Evolutionary conservation across 2,113 vertebrate species (phyloP).

Genomic region (Catharus bicknelli): DNA sequence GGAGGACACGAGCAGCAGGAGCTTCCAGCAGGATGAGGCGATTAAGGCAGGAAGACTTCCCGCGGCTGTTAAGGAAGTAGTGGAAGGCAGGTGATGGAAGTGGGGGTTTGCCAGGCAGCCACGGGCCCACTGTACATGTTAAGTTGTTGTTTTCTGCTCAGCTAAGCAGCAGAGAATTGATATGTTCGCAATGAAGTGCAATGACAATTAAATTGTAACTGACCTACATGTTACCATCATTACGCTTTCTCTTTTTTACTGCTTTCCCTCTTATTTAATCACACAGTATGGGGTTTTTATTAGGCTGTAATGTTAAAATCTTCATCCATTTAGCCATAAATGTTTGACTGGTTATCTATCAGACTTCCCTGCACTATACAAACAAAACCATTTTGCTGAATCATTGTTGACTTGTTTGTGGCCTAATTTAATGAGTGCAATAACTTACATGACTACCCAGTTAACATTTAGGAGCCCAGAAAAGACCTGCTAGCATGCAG

Average conservation of each 20-base stretch:
- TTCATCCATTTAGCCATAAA: conserved; percentile 91
- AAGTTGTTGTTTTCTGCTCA: conserved; percentile 92
- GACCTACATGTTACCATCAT: conserved; percentile 94
- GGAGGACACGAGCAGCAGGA: conserved; percentile 79
- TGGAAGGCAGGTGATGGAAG: conserved; percentile 80
- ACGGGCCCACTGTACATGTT: conserved; percentile 75
- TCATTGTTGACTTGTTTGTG: conserved; percentile 86
- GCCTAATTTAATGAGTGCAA: conserved; percentile 84
- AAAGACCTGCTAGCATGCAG: conserved; percentile 75
- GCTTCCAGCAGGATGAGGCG: conserved; percentile 80
- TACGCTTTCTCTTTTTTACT: conserved; percentile 86
- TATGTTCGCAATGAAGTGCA: conserved; percentile 92
- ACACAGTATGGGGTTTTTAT: conserved; percentile 93
- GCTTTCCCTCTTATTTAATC: conserved; percentile 94
- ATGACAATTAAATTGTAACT: conserved; percentile 98
- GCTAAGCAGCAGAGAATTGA: conserved; percentile 93
- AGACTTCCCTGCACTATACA: conserved; percentile 80
- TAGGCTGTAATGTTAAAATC: conserved; percentile 91
- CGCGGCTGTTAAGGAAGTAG: conserved; percentile 73
- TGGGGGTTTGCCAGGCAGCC: conserved; percentile 72
- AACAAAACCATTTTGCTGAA: conserved; percentile 87
- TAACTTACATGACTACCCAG: conserved; percentile 83
- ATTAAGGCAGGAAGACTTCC: conserved; percentile 81
- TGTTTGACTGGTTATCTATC: conserved; percentile 89
- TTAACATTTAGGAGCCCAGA: conserved; percentile 81